Base-by-base conservation (phyloP, 2,888 invertebrate genomes). In the Hirtodrosophila duncani region DNA sequence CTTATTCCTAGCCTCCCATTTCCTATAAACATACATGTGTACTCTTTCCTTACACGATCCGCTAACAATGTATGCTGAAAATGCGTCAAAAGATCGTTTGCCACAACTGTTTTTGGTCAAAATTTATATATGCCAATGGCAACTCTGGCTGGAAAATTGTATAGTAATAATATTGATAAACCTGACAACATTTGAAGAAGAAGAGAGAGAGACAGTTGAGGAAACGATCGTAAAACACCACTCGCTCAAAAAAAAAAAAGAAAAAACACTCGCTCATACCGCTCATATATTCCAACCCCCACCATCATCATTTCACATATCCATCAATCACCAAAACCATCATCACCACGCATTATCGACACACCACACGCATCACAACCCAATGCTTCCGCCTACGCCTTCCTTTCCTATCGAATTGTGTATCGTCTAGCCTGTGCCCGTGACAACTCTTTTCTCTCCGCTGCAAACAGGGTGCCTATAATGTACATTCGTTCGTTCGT, bases 211-310 rank as follows among this genome's bases (percentile, higher is more conserved):
- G n/a, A 24, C 7, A 10, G 3, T 13, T 34, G 49, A 29, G 18
- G 26, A 11, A 20, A 18, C 37, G 26, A 30, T 3, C 18, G 37
- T 55, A 46, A 63, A 59, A 36, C 55, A 67, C 39, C 51, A 53
- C 24, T 52, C 52, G 14, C 36, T 21, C 41, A 52, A 52, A 17
- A 9, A 24, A 43, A 24, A 11, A 38, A 33, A 52, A 41, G 31
- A 57, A 63, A 51, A 51, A 67, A 79, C 80, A 79, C 80, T 78
- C 72, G 80, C 72, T 80, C 72, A 72, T 72, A 72, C 72, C 72
- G 80, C 77, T 72, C 72, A 68, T 67, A 70, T 63, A 61, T 57
- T 51, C 68, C 72, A 55, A 70, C 75, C 63, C 31, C 55, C 64
- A 61, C 72, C 72, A 72, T 70, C 62, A 72, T 75, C 77, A 75